Conservation (phyloP, 2,797 vertebrate genomes). For the Poeciliopsis infans region DNA sequence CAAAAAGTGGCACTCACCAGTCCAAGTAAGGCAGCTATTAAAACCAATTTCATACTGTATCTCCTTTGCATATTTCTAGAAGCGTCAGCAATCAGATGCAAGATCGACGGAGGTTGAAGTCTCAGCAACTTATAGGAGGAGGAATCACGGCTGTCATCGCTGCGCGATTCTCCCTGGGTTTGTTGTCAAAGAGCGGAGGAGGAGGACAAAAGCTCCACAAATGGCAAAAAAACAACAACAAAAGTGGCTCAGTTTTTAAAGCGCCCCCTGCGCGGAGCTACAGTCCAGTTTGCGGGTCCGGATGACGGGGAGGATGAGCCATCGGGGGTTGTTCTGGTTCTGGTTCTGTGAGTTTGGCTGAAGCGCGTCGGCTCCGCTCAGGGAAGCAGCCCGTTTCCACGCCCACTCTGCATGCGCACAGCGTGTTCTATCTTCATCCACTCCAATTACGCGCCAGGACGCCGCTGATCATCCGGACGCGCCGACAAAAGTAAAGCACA, state of each 20-base stretch:
- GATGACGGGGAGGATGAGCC: conserved; percentile 26
- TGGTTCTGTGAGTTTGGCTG: conserved; percentile 51
- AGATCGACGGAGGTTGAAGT: conserved; percentile 40
- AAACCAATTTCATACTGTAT: conserved; percentile 64
- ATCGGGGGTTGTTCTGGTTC: conserved; percentile 14
- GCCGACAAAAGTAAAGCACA: not conserved
- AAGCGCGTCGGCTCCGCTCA: conserved; percentile 40
- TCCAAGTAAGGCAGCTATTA: conserved; percentile 68
- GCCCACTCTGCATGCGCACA: conserved; percentile 51
- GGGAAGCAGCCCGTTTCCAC: conserved; percentile 63
- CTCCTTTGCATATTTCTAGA: conserved; percentile 39
- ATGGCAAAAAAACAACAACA: not conserved
- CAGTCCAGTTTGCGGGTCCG: conserved; percentile 24
- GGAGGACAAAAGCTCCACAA: conserved; percentile 8
- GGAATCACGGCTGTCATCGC: conserved; percentile 51
- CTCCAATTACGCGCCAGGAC: conserved; percentile 11
- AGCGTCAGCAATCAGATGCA: conserved; percentile 35
- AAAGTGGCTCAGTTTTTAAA: conserved; percentile 26
- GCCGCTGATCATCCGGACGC: conserved; percentile 29
- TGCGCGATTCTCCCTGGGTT: conserved; percentile 20
- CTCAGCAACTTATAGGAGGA: conserved; percentile 46
- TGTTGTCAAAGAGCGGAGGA: not conserved
- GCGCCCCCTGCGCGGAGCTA: not conserved
- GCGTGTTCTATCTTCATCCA: conserved; percentile 12
- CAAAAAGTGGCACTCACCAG: conserved; percentile 69